These are phyloP conservation scores for Eupeodes luniger DNA, from an alignment of 2,888 invertebrate genomes.

Conservation along the genomic window DNA sequence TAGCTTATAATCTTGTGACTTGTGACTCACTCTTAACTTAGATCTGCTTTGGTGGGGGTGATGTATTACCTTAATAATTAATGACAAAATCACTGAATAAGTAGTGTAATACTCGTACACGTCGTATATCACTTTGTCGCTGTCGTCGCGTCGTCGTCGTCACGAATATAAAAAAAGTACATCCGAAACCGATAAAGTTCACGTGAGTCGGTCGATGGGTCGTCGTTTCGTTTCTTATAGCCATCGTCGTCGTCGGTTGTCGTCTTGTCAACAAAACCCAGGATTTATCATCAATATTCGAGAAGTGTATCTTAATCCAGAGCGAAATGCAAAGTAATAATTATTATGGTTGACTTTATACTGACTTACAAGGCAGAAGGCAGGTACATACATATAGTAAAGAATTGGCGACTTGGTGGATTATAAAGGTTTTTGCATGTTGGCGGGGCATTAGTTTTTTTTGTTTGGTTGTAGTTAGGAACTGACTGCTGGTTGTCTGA, in stretches of 20 bases:
- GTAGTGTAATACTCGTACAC: constrained; percentile 6
- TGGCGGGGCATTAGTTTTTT: constrained; percentile 47
- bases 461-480: background rate
- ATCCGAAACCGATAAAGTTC: constrained; percentile 14
- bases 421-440: constrained; percentile 52
- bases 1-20: constrained; percentile 8
- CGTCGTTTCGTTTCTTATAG: background rate
- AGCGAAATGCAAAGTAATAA: constrained; percentile 55
- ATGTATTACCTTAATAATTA: constrained; percentile 43
- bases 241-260: background rate
- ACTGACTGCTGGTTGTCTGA: constrained; percentile 39
- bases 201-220: background rate
- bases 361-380: constrained; percentile 27
- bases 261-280: background rate
- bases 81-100: constrained; percentile 33
- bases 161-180: background rate
- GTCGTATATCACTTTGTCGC: background rate
- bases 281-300: constrained; percentile 35
- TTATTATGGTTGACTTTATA: constrained; percentile 41
- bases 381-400: background rate
- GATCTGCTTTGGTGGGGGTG: background rate
- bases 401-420: constrained; percentile 59
- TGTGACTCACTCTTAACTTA: constrained; percentile 32
- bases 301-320: constrained; percentile 57
- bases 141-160: background rate